These are phyloP conservation scores for Daubentonia madagascariensis DNA, from an alignment of 2,113 vertebrate genomes.

Conservation along the genomic window DNA sequence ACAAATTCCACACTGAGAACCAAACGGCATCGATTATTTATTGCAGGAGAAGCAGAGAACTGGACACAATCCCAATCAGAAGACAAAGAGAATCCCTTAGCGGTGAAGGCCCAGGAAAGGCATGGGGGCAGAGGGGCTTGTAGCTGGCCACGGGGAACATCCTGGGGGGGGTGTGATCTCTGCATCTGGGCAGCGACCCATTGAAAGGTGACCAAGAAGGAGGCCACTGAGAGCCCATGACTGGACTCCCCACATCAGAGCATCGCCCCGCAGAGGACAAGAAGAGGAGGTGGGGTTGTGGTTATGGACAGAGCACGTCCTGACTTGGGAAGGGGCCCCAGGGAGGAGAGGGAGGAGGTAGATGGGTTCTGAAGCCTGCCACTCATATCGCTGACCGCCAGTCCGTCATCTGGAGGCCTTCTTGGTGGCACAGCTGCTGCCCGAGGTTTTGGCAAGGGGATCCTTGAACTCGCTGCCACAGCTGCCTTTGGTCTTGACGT, in stretches of 20 bases:
- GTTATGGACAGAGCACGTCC: not conserved
- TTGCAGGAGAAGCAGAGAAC: slow-evolving; percentile 42
- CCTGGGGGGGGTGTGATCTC: not conserved
- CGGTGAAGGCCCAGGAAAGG: not conserved
- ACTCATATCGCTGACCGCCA: no score
- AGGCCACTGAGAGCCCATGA: not conserved
- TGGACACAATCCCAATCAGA: not conserved
- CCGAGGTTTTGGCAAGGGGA: not conserved
- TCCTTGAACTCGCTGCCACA: slow-evolving; percentile 64
- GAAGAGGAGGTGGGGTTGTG: not conserved
- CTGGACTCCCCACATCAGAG: not conserved
- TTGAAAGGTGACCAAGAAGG: not conserved
- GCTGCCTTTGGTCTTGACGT: slow-evolving; percentile 68
- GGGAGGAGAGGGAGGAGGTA: not conserved
- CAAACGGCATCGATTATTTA: slow-evolving; percentile 39
- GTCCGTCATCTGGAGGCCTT: slow-evolving; percentile 58
- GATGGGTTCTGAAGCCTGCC: not conserved
- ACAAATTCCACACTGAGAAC: not conserved
- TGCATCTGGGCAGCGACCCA: not conserved
- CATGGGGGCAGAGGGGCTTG: not conserved
- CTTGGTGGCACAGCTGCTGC: slow-evolving; percentile 26
- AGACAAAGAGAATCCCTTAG: not conserved
- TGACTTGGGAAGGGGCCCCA: not conserved
- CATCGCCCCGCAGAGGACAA: not conserved
- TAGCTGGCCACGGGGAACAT: not conserved